A percentile compares a stretch with the other conserved stretches of the same genome.
Conservation (phyloP, 2,888 invertebrate species). For the Thera obeliscata region DNA sequence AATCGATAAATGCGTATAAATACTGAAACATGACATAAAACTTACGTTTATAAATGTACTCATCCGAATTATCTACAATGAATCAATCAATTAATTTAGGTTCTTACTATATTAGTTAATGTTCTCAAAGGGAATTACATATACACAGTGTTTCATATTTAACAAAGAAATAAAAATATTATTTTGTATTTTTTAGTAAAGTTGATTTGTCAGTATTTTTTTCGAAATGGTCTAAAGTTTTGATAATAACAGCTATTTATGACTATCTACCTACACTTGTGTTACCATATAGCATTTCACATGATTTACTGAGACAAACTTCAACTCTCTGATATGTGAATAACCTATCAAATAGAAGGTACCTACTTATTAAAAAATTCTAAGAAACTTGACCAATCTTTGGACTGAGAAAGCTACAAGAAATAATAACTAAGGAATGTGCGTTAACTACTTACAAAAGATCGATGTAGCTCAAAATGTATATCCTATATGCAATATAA, state of each 20-base stretch:
- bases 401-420: slow-evolving; percentile 71
- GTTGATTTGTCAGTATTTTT: neutral
- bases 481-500: slow-evolving; percentile 56
- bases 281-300: neutral
- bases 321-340: slow-evolving; percentile 35
- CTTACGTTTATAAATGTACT: slow-evolving; percentile 17
- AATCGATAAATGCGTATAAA: slow-evolving; percentile 76
- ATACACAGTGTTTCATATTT: neutral
- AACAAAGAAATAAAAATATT: neutral
- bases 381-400: slow-evolving; percentile 67
- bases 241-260: slow-evolving; percentile 14
- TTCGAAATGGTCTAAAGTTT: slow-evolving; percentile 8
- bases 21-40: slow-evolving; percentile 62
- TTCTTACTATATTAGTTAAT: neutral
- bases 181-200: neutral
- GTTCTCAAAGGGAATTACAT: neutral
- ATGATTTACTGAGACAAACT: slow-evolving; percentile 7
- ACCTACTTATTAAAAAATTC: slow-evolving; percentile 27
- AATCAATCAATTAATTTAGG: neutral
- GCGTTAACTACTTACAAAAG: slow-evolving; percentile 55
- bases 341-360: slow-evolving; percentile 11
- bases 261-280: slow-evolving; percentile 27
- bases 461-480: slow-evolving; percentile 41
- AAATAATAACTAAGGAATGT: slow-evolving; percentile 66
- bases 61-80: neutral